phyloP scores from a whole-genome alignment of 2,797 vertebrate species.

The Lithobates sylvaticus region DNA sequence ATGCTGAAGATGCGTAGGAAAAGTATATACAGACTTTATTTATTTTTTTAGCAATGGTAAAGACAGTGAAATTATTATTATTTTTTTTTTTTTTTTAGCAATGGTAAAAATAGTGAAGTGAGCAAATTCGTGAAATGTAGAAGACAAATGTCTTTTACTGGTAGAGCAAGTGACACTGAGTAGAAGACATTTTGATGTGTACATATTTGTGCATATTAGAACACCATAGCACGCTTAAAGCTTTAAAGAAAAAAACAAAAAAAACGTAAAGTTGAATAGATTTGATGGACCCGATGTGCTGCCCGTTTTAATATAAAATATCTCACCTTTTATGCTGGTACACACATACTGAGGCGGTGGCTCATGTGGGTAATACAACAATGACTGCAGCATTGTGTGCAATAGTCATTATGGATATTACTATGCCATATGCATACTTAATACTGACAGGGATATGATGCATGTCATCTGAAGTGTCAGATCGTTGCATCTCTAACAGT shows the following conservation, averaged over 20 bases:
- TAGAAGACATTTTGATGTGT: no score
- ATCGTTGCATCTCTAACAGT: not conserved
- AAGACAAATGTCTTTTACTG: no score
- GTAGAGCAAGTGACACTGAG: not conserved
- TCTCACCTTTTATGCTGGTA: not conserved
- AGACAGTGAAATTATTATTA: no score
- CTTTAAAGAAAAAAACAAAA: not conserved
- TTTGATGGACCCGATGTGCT: not conserved
- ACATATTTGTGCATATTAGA: not conserved
- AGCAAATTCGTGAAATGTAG: no score
- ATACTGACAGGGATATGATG: not conserved
- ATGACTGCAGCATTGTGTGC: slow-evolving; percentile 8
- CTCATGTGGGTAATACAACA: not conserved
- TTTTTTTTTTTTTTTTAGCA: no score
- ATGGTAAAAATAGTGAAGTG: no score
- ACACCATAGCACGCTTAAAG: not conserved
- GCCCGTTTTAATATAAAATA: not conserved
- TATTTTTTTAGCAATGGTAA: no score
- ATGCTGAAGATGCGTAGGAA: no score
- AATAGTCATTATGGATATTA: slow-evolving; percentile 10
- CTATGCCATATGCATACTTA: slow-evolving; percentile 5
- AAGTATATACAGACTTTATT: no score
- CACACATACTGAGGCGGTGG: not conserved
- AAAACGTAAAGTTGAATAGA: not conserved
- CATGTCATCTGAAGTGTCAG: slow-evolving; percentile 1